phyloP scores from a whole-genome alignment of 2,888 invertebrate species.

The Sclerodermus sp. region DNA sequence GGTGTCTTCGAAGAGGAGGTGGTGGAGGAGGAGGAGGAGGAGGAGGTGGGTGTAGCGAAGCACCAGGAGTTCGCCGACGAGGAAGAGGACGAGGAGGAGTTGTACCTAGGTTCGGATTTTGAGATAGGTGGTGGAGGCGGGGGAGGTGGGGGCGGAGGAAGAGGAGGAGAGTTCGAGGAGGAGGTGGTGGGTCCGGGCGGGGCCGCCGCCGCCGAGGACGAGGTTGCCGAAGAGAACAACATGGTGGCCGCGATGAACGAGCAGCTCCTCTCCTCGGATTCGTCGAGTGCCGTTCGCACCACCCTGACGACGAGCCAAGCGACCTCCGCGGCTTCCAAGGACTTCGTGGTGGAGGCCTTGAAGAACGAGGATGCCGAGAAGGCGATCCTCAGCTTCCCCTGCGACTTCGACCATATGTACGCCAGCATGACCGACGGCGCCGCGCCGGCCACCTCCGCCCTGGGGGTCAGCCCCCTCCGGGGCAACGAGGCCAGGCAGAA shows the following conservation, averaged over 20 bases:
- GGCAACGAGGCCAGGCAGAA: constrained; percentile 51
- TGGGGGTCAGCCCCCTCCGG: constrained; percentile 50
- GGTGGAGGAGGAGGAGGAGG: constrained; percentile 3
- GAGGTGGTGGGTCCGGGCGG: constrained; percentile 8
- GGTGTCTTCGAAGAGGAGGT: constrained; percentile 13
- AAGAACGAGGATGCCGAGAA: constrained; percentile 59
- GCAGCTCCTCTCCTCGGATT: constrained; percentile 48
- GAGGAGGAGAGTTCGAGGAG: constrained; percentile 11
- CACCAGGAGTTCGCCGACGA: constrained; percentile 12
- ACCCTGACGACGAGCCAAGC: constrained; percentile 30
- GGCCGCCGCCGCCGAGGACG: not conserved
- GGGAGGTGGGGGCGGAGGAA: constrained; percentile 2
- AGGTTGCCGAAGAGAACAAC: constrained; percentile 39
- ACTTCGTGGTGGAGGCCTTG: constrained; percentile 17
- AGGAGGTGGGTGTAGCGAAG: not conserved
- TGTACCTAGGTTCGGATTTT: too few relatives aligned
- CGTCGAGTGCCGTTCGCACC: constrained; percentile 37
- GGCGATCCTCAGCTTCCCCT: constrained; percentile 65
- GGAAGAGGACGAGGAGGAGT: not conserved
- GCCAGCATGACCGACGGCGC: constrained; percentile 63
- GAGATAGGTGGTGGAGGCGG: too few relatives aligned
- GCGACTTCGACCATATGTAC: constrained; percentile 73
- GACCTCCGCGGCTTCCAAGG: constrained; percentile 12
- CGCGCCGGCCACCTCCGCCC: constrained; percentile 45
- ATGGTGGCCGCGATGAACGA: constrained; percentile 59